A percentile compares a stretch with the other conserved stretches of the same genome.
Evolutionary conservation across 1,140 invertebrate genomes (phyloP).

Genomic region (Thaumatotibia leucotreta): DNA sequence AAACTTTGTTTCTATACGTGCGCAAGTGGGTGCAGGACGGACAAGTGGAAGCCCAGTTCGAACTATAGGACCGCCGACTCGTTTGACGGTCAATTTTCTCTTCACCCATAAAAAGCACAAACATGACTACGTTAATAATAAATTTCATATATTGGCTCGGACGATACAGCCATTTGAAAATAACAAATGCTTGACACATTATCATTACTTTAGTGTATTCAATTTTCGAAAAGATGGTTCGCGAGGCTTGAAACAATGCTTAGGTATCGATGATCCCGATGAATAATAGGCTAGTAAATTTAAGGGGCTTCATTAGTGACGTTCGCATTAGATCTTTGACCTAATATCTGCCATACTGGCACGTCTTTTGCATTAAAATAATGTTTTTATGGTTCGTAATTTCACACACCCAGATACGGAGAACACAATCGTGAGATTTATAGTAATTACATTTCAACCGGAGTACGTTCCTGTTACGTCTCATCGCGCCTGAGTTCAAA

Average conservation of each 20-base stretch:
- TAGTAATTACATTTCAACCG: slow-evolving; percentile 15
- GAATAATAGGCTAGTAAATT: slow-evolving; percentile 44
- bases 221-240: slow-evolving; percentile 26
- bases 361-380: slow-evolving; percentile 18
- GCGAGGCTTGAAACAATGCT: slow-evolving; percentile 31
- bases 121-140: slow-evolving; percentile 59
- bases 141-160: slow-evolving; percentile 44
- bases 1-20: slow-evolving; percentile 17
- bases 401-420: slow-evolving; percentile 8
- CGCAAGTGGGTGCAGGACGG: slow-evolving; percentile 28
- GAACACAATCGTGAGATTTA: slow-evolving; percentile 7
- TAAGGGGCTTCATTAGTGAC: slow-evolving; percentile 20
- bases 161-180: slow-evolving; percentile 44
- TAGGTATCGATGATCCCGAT: slow-evolving; percentile 30
- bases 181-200: slow-evolving; percentile 36
- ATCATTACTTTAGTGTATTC: slow-evolving; percentile 46
- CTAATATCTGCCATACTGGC: slow-evolving; percentile 13
- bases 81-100: slow-evolving; percentile 56
- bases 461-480: slow-evolving; percentile 16
- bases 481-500: slow-evolving; percentile 14
- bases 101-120: slow-evolving; percentile 46
- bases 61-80: slow-evolving; percentile 26
- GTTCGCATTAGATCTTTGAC: background rate
- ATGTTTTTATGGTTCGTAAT: slow-evolving; percentile 18
- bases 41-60: slow-evolving; percentile 32